Conservation (phyloP, 2,888 invertebrate species). For the Plagodis pulveraria region DNA sequence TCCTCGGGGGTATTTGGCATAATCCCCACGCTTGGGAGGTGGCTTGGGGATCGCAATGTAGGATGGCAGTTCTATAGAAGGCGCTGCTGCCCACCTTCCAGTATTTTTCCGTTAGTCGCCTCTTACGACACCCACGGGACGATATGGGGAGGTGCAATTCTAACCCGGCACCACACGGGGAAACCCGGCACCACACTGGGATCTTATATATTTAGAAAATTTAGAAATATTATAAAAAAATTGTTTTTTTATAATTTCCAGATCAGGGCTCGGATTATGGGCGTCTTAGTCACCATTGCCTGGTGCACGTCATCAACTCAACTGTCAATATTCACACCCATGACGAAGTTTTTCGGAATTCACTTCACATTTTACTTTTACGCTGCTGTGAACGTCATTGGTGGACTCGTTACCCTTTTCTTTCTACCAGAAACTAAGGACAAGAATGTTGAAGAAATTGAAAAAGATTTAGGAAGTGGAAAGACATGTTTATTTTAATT, state of each 20-base stretch:
- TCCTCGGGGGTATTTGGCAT: too few relatives aligned
- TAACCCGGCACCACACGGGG: too few relatives aligned
- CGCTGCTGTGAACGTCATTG: conserved; percentile 51
- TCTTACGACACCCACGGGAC: too few relatives aligned
- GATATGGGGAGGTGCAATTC: too few relatives aligned
- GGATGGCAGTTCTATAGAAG: too few relatives aligned
- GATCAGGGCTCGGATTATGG: conserved; percentile 63
- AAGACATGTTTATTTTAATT: neutral
- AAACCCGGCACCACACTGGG: too few relatives aligned
- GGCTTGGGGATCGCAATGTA: too few relatives aligned
- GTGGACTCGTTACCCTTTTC: conserved; percentile 51
- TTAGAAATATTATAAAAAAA: too few relatives aligned
- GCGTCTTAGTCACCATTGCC: conserved; percentile 57
- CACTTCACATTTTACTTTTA: conserved; percentile 60
- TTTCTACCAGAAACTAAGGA: conserved; percentile 68
- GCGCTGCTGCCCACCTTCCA: too few relatives aligned
- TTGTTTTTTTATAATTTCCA: conserved; percentile 38
- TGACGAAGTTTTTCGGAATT: conserved; percentile 48
- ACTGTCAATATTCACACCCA: conserved; percentile 35
- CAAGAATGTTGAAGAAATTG: conserved; percentile 58
- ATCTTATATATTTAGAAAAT: too few relatives aligned
- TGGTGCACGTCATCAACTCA: conserved; percentile 57
- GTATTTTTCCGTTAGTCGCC: too few relatives aligned
- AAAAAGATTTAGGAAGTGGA: conserved; percentile 43
- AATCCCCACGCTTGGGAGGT: too few relatives aligned